A percentile compares a stretch with the other conserved stretches of the same genome.
These are phyloP conservation scores for Microcebus murinus DNA, from an alignment of 2,113 vertebrate genomes.

Conservation along the genomic window DNA sequence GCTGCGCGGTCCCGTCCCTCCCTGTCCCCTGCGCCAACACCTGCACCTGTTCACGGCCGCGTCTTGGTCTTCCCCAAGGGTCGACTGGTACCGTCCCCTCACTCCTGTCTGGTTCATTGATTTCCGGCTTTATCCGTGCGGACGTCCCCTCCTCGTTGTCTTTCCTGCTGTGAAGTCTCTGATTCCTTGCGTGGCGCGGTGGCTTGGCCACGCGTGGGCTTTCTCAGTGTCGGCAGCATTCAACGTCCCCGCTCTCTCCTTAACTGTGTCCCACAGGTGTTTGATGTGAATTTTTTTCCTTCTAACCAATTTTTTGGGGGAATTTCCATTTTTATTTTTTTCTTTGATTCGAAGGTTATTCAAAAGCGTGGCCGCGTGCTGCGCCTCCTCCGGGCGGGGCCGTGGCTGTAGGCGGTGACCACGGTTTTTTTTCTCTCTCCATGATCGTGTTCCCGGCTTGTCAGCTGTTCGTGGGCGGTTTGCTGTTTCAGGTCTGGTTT, in stretches of 20 bases:
- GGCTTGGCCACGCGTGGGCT: too few species aligned
- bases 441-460: rapidly evolving
- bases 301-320: neutral
- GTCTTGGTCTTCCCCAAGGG: neutral
- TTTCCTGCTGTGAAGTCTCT: neutral
- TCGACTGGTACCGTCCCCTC: neutral
- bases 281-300: neutral
- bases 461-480: rapidly evolving
- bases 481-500: neutral
- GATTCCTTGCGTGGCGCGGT: too few species aligned
- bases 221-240: rapidly evolving
- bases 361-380: rapidly evolving
- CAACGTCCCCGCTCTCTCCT: rapidly evolving
- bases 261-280: rapidly evolving
- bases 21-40: too few species aligned
- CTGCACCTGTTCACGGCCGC: too few species aligned
- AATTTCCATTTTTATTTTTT: neutral
- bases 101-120: neutral
- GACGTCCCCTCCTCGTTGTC: too few species aligned
- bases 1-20: too few species aligned
- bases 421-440: rapidly evolving
- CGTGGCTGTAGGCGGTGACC: rapidly evolving
- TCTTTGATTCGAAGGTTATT: neutral
- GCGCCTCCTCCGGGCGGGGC: neutral
- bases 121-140: too few species aligned